phyloP scores from a whole-genome alignment of 2,888 invertebrate genomes.

The Cordylochernes scorpioides region DNA sequence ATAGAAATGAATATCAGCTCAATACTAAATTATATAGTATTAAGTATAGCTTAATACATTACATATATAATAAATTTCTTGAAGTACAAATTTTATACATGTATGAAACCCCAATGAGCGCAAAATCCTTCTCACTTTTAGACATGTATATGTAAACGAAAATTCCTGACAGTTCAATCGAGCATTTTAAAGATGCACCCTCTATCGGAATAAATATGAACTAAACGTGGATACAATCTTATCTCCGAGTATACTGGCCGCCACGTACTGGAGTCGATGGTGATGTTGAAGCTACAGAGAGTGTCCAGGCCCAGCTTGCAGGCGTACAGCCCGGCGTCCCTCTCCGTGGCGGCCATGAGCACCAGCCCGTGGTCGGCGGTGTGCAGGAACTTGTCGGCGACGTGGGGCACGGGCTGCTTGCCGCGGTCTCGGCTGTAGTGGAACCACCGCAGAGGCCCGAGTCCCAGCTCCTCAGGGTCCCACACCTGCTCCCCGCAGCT shows the following conservation, averaged over 20 bases:
- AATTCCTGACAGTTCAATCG: no score
- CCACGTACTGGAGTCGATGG: slow-evolving; percentile 36
- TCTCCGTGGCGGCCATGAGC: slow-evolving; percentile 65
- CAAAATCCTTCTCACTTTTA: no score
- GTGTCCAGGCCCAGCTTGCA: slow-evolving; percentile 66
- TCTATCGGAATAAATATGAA: no score
- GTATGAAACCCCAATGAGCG: no score
- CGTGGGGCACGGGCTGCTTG: slow-evolving; percentile 24
- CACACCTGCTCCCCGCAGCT: slow-evolving; percentile 44
- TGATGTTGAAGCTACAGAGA: slow-evolving; percentile 71
- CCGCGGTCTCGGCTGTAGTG: slow-evolving; percentile 15
- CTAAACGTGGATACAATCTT: neutral
- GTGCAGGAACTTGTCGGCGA: slow-evolving; percentile 72
- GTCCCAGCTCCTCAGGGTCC: slow-evolving; percentile 15
- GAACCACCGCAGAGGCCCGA: slow-evolving; percentile 14
- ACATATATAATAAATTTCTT: no score
- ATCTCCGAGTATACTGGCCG: neutral
- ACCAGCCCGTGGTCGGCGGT: slow-evolving; percentile 73
- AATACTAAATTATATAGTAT: no score
- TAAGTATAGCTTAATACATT: no score
- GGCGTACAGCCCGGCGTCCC: slow-evolving; percentile 69
- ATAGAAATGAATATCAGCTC: no score
- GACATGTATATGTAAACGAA: no score
- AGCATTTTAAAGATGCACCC: no score
- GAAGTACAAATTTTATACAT: no score